Evolutionary conservation across 2,113 vertebrate genomes (phyloP).

Genomic region (Podarcis cretensis): DNA sequence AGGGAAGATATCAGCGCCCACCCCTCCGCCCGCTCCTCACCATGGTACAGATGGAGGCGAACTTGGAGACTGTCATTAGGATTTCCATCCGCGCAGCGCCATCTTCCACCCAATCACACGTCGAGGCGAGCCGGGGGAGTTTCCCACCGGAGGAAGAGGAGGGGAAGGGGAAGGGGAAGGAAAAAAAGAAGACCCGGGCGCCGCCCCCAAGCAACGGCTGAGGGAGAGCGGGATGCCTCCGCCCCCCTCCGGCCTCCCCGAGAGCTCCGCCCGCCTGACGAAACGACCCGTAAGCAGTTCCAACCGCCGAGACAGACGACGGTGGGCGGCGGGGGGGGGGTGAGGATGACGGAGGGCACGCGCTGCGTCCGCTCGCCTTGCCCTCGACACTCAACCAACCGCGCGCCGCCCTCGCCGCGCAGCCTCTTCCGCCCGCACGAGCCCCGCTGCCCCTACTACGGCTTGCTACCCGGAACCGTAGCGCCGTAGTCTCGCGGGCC

Average conservation of each 20-base stretch:
- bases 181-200: neutral
- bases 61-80: slow-evolving; percentile 98
- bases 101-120: slow-evolving; percentile 90
- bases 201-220: slow-evolving; percentile 14
- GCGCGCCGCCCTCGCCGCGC: neutral
- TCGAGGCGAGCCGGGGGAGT: slow-evolving; percentile 58
- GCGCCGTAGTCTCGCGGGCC: neutral
- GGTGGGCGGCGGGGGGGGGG: neutral
- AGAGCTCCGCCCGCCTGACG: neutral
- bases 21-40: slow-evolving; percentile 72
- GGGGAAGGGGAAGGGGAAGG: neutral
- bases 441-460: no score
- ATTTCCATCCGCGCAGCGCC: slow-evolving; percentile 98
- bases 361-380: neutral
- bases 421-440: neutral
- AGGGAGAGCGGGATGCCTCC: neutral
- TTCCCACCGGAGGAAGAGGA: slow-evolving; percentile 23
- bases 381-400: neutral
- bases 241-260: neutral
- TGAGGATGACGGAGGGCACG: neutral
- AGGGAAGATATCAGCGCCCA: neutral
- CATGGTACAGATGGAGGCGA: slow-evolving; percentile 99
- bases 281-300: neutral
- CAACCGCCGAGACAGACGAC: neutral
- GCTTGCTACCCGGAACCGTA: neutral